Evolutionary conservation across 2,113 vertebrate genomes (phyloP).

Genomic region (Rutilus rutilus): DNA sequence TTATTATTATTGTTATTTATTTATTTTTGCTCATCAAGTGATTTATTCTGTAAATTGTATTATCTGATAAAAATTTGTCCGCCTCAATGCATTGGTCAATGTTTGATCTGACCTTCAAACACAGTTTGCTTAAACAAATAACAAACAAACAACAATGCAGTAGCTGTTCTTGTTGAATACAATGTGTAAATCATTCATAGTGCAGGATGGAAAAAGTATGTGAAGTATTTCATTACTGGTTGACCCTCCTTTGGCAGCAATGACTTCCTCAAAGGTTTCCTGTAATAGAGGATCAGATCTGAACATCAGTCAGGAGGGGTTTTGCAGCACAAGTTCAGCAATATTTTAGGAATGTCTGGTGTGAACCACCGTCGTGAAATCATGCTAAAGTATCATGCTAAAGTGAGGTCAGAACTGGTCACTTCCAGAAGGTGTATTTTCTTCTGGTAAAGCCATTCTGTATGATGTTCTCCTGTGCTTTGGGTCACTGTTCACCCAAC

Average conservation of each 20-base stretch:
- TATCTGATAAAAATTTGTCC: too few species aligned
- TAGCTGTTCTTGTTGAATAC: neutral
- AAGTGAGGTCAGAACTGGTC: neutral
- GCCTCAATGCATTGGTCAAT: neutral
- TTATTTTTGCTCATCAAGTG: too few species aligned
- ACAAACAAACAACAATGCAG: neutral
- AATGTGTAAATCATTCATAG: neutral
- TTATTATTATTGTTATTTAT: too few species aligned
- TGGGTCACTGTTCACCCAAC: neutral
- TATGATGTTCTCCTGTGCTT: neutral
- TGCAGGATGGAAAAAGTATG: neutral
- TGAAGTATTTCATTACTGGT: conserved; percentile 3
- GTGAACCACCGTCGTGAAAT: neutral
- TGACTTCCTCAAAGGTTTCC: conserved; percentile 4
- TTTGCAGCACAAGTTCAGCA: neutral
- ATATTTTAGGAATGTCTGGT: neutral
- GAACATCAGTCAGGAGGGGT: neutral
- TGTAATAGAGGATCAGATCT: neutral
- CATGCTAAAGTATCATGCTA: neutral
- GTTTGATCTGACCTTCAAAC: neutral
- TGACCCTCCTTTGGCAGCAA: neutral
- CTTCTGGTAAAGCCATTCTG: neutral
- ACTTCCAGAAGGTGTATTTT: neutral
- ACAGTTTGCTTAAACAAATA: neutral
- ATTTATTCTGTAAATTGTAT: too few species aligned